Percentiles rank a stretch among this genome's conserved stretches.
phyloP scores from a whole-genome alignment of 2,888 invertebrate genomes.

The Tetranychus truncatus region DNA sequence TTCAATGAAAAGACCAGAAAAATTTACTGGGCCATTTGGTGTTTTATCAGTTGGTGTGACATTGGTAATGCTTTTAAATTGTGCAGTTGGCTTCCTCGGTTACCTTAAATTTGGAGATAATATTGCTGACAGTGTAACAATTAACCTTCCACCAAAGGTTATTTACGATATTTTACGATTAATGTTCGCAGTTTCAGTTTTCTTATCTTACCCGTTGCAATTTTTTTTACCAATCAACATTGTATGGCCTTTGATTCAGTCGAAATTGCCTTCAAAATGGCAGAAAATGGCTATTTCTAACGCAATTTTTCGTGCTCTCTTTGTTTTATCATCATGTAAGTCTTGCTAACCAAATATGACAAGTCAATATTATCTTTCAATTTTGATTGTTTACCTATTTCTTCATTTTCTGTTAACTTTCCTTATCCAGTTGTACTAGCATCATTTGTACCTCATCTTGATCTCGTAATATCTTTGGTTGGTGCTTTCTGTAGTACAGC shows the following conservation, averaged over 20 bases:
- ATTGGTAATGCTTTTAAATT: conserved; percentile 35
- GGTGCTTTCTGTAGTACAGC: conserved; percentile 74
- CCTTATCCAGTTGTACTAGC: conserved; percentile 43
- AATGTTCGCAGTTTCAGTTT: conserved; percentile 71
- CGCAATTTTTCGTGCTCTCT: conserved; percentile 45
- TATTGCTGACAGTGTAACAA: conserved; percentile 36
- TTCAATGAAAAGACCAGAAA: conserved; percentile 35
- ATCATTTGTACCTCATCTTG: conserved; percentile 61
- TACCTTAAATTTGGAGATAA: conserved; percentile 36
- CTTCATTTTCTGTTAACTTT: too few relatives aligned
- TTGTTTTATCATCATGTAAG: conserved; percentile 68
- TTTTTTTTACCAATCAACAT: conserved; percentile 84
- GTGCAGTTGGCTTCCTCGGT: conserved; percentile 38
- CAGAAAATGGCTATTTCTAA: conserved; percentile 47
- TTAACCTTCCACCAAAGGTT: conserved; percentile 34
- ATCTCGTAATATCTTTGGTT: conserved; percentile 67
- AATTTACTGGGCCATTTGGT: conserved; percentile 36
- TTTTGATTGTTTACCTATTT: too few relatives aligned
- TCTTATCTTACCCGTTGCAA: conserved; percentile 77
- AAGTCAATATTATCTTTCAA: too few relatives aligned
- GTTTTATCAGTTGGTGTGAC: conserved; percentile 37
- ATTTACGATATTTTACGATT: conserved; percentile 61
- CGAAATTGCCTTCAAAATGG: conserved; percentile 35
- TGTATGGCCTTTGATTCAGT: conserved; percentile 47
- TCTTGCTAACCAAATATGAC: conserved; percentile 29